A percentile compares a stretch with the other conserved stretches of the same genome.
phyloP scores from a whole-genome alignment of 2,888 invertebrate genomes.

The Latrodectus elegans region DNA sequence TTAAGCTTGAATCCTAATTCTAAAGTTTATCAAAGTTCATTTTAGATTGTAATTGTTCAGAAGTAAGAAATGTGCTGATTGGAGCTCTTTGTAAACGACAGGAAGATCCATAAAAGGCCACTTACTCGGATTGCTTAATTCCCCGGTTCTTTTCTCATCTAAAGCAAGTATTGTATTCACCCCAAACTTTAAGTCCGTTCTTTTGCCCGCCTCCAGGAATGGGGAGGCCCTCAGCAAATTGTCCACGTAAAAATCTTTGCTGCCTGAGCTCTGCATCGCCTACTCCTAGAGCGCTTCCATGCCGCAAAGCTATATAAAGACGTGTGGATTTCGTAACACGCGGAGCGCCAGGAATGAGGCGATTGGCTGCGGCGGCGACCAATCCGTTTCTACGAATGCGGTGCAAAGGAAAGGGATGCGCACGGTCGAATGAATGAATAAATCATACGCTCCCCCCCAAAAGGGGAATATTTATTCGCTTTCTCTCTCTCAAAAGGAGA shows the following conservation, averaged over 20 bases:
- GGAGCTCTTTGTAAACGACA: too few species aligned
- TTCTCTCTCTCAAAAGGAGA: too few species aligned
- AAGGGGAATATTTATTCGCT: constrained; percentile 16
- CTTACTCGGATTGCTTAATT: constrained; percentile 8
- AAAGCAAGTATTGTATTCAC: constrained; percentile 60
- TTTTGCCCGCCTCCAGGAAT: constrained; percentile 11
- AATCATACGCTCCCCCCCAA: constrained; percentile 43
- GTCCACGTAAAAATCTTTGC: constrained; percentile 60
- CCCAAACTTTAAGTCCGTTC: constrained; percentile 53
- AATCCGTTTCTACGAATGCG: not conserved
- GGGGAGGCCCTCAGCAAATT: constrained; percentile 45
- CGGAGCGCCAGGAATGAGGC: constrained; percentile 17
- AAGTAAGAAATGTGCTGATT: too few species aligned
- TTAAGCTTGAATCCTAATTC: too few species aligned
- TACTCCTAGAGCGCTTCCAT: constrained; percentile 1
- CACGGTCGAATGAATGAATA: constrained; percentile 63
- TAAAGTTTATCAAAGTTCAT: too few species aligned
- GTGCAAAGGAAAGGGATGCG: constrained; percentile 34
- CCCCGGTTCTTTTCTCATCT: constrained; percentile 27
- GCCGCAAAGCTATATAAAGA: constrained; percentile 1
- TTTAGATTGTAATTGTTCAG: too few species aligned
- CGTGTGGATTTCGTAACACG: constrained; percentile 31
- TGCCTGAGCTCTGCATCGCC: not conserved
- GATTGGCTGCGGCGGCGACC: not conserved
- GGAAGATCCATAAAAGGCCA: not conserved